phyloP scores from a whole-genome alignment of 2,797 vertebrate genomes.

The Lycodopsis pacificus region DNA sequence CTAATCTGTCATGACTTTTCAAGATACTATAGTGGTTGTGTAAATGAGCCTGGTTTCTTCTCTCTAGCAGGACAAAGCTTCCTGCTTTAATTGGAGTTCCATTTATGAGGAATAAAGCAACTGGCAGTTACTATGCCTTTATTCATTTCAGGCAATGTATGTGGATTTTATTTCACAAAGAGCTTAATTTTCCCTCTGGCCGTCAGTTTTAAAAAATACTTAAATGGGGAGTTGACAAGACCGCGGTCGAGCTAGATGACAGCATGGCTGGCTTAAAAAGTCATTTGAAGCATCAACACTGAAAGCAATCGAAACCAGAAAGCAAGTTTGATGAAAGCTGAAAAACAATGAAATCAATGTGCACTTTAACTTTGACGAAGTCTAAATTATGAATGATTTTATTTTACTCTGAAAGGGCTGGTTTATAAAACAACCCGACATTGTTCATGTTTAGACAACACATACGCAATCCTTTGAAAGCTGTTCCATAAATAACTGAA shows the following conservation, averaged over 20 bases:
- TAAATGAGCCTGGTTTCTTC: slow-evolving; percentile 75
- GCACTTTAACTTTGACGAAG: slow-evolving; percentile 8
- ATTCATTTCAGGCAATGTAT: slow-evolving; percentile 55
- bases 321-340: slow-evolving; percentile 30
- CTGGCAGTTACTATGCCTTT: slow-evolving; percentile 64
- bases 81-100: slow-evolving; percentile 76
- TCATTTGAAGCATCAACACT: slow-evolving; percentile 36
- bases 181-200: slow-evolving; percentile 50
- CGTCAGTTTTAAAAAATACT: slow-evolving; percentile 63
- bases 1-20: slow-evolving; percentile 76
- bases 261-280: slow-evolving; percentile 44
- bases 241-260: slow-evolving; percentile 37
- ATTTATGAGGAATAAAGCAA: slow-evolving; percentile 70
- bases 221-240: slow-evolving; percentile 53
- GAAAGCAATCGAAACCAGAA: slow-evolving; percentile 12
- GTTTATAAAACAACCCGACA: not conserved
- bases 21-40: slow-evolving; percentile 57
- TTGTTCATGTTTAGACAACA: not conserved
- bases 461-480: not conserved
- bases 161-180: slow-evolving; percentile 67
- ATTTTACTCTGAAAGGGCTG: not conserved
- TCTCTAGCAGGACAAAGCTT: slow-evolving; percentile 71
- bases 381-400: slow-evolving; percentile 14
- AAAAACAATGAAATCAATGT: slow-evolving; percentile 9
- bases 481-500: not conserved